These are phyloP conservation scores for Geotrupes spiniger DNA, from an alignment of 2,888 invertebrate genomes.

Conservation along the genomic window DNA sequence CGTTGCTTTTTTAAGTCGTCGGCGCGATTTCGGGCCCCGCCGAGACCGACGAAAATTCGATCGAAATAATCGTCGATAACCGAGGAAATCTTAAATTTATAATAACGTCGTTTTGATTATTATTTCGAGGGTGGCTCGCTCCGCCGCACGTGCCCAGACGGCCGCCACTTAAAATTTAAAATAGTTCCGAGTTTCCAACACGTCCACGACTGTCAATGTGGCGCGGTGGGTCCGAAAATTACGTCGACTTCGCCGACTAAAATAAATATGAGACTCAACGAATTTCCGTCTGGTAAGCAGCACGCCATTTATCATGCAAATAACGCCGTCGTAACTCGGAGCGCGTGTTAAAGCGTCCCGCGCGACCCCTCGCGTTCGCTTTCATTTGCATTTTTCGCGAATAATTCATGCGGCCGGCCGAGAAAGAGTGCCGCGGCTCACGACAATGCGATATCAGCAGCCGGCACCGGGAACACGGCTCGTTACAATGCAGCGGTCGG, in stretches of 20 bases:
- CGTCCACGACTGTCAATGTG: background rate
- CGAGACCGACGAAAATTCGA: too few species aligned
- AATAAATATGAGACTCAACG: conserved; percentile 22
- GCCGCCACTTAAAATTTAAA: too few species aligned
- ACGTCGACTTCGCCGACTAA: too few species aligned
- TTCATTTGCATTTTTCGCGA: conserved; percentile 36
- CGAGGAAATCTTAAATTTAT: too few species aligned
- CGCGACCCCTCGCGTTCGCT: conserved; percentile 18
- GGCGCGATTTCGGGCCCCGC: too few species aligned
- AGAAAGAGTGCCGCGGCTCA: conserved; percentile 31
- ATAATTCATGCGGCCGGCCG: conserved; percentile 35
- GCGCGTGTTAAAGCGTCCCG: conserved; percentile 31
- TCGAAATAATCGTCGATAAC: too few species aligned
- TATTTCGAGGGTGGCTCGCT: too few species aligned
- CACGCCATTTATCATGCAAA: conserved; percentile 37
- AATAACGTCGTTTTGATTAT: too few species aligned
- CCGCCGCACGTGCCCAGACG: too few species aligned
- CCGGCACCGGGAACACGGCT: conserved; percentile 29
- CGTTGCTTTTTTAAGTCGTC: too few species aligned
- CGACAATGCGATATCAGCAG: conserved; percentile 34
- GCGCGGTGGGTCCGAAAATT: too few species aligned
- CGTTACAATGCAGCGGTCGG: conserved; percentile 28
- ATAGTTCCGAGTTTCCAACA: too few species aligned
- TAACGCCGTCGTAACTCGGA: conserved; percentile 34
- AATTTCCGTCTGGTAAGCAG: conserved; percentile 37